Conservation (phyloP, 1,140 invertebrate genomes). For the Nautilus pompilius region DNA sequence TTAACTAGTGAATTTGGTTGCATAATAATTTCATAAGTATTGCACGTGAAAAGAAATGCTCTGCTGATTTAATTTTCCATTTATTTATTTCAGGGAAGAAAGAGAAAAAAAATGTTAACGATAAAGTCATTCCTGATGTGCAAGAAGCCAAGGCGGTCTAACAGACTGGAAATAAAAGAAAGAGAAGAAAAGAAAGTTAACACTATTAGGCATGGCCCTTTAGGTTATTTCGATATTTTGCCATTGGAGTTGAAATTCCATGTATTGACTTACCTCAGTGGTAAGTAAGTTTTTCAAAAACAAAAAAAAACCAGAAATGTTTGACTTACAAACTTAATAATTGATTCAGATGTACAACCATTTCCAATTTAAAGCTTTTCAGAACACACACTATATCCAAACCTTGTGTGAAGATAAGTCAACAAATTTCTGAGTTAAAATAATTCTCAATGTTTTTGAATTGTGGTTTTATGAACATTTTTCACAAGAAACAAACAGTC, state of each 20-base stretch:
- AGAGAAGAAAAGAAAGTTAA: constrained; percentile 25
- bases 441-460: not conserved
- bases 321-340: not conserved
- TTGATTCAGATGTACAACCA: not conserved
- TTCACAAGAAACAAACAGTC: too few species aligned
- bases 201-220: constrained; percentile 24
- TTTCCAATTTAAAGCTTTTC: not conserved
- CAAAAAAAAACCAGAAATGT: not conserved
- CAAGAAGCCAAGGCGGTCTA: constrained; percentile 47
- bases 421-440: not conserved
- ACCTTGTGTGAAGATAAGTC: not conserved
- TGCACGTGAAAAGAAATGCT: too few species aligned
- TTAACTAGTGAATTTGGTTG: too few species aligned
- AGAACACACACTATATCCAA: not conserved
- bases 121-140: constrained; percentile 36
- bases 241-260: constrained; percentile 50
- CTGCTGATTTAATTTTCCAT: too few species aligned
- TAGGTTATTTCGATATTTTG: constrained; percentile 48
- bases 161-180: constrained; percentile 40
- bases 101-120: too few species aligned
- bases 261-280: constrained; percentile 41
- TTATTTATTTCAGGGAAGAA: too few species aligned
- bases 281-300: constrained; percentile 23
- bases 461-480: not conserved
- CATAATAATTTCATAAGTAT: too few species aligned